Evolutionary conservation across 2,113 vertebrate genomes (phyloP).

Genomic region (Pelusios castaneus): DNA sequence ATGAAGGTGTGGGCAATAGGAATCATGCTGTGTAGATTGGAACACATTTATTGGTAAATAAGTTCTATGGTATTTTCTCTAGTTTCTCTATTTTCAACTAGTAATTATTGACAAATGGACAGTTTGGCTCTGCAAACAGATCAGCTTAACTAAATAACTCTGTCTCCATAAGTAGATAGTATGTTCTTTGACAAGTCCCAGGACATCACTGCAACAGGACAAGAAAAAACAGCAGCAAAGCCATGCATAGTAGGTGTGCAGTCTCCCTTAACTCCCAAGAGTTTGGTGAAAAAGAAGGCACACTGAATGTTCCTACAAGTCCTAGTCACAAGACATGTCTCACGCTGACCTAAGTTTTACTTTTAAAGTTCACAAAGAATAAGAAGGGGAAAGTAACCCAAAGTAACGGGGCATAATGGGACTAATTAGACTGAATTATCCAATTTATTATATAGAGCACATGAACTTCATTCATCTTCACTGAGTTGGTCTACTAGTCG

Average conservation of each 20-base stretch:
- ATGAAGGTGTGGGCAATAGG: background rate
- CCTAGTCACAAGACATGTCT: background rate
- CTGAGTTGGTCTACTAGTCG: conserved; percentile 4
- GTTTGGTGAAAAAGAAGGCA: background rate
- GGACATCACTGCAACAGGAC: background rate
- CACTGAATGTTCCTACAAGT: background rate
- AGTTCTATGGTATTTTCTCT: background rate
- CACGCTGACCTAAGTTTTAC: background rate
- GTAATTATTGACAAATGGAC: background rate
- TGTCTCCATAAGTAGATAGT: background rate
- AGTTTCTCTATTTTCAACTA: background rate
- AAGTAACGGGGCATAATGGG: background rate
- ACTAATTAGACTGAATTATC: conserved; percentile 40
- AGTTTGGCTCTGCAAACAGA: background rate
- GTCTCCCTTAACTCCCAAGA: background rate
- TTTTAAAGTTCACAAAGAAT: conserved; percentile 9
- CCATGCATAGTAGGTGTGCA: background rate
- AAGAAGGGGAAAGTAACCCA: background rate
- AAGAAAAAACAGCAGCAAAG: background rate
- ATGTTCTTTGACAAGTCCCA: background rate
- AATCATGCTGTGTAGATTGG: background rate
- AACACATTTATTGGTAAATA: background rate
- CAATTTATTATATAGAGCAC: conserved; percentile 23
- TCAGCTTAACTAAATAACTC: background rate
- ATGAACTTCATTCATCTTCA: conserved; percentile 35